A percentile compares a stretch with the other conserved stretches of the same genome.
Conservation (phyloP, 2,888 invertebrate species). For the Polydrusus tereticollis region DNA sequence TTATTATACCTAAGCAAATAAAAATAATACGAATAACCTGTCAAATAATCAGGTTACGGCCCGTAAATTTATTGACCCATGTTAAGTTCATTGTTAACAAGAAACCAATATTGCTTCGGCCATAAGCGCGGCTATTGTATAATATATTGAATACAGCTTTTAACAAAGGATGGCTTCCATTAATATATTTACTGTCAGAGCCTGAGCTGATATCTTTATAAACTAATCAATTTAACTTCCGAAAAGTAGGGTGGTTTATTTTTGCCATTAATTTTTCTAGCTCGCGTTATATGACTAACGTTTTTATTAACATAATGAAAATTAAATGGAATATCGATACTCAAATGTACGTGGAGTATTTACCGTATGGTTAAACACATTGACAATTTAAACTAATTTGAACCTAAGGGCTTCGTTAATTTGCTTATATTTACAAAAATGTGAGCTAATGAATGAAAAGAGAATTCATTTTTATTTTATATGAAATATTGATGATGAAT, state of each 20-base stretch:
- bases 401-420: no score
- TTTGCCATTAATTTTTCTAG: constrained; percentile 11
- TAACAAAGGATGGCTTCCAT: constrained; percentile 56
- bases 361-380: no score
- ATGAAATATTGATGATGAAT: no score
- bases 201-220: constrained; percentile 57
- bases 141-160: constrained; percentile 57
- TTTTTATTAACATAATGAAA: neutral
- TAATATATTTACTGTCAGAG: constrained; percentile 58
- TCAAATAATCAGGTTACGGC: constrained; percentile 16
- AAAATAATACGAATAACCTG: no score
- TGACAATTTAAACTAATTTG: no score
- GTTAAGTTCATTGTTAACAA: constrained; percentile 56
- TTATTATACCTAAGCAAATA: no score
- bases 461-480: no score
- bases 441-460: no score
- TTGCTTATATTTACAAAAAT: no score
- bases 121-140: constrained; percentile 56
- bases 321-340: no score
- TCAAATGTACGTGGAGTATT: no score
- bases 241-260: constrained; percentile 7
- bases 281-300: neutral
- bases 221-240: constrained; percentile 55
- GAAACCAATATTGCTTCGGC: constrained; percentile 56
- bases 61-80: constrained; percentile 44